Conservation (phyloP, 2,113 vertebrate species). For the Sula dactylatra region DNA sequence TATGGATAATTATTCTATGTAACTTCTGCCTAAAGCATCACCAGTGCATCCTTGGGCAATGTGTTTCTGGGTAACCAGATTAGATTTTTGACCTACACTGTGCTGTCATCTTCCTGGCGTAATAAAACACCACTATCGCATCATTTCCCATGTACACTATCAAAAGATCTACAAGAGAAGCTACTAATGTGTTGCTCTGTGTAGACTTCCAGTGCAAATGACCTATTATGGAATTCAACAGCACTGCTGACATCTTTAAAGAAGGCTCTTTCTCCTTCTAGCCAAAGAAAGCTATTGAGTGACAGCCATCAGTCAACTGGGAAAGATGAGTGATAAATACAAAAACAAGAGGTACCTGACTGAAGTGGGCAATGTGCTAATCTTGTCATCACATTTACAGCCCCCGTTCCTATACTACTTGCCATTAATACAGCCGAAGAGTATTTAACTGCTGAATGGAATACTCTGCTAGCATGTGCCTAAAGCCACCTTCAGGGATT, state of each 20-base stretch:
- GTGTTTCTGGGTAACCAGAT: not conserved
- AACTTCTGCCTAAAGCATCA: not conserved
- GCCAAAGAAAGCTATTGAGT: constrained; percentile 3
- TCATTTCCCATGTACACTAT: not conserved
- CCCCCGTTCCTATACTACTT: not conserved
- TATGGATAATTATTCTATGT: not conserved
- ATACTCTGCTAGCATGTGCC: not conserved
- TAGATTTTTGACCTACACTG: not conserved
- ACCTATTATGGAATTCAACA: not conserved
- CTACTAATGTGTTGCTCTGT: not conserved
- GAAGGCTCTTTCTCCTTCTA: not conserved
- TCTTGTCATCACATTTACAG: not conserved
- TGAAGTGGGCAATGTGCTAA: not conserved
- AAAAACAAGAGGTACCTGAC: not conserved
- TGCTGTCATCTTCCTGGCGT: not conserved
- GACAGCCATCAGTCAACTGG: constrained; percentile 29
- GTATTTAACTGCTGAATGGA: not conserved
- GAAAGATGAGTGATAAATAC: not conserved
- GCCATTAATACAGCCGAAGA: not conserved
- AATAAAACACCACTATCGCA: not conserved
- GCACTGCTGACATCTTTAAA: not conserved
- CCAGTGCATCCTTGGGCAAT: not conserved
- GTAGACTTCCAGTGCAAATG: not conserved
- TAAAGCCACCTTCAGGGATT: constrained; percentile 18
- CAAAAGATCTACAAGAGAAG: not conserved